Evolutionary conservation across 1,140 invertebrate genomes (phyloP).

Genomic region (Eupristina koningsbergeri): DNA sequence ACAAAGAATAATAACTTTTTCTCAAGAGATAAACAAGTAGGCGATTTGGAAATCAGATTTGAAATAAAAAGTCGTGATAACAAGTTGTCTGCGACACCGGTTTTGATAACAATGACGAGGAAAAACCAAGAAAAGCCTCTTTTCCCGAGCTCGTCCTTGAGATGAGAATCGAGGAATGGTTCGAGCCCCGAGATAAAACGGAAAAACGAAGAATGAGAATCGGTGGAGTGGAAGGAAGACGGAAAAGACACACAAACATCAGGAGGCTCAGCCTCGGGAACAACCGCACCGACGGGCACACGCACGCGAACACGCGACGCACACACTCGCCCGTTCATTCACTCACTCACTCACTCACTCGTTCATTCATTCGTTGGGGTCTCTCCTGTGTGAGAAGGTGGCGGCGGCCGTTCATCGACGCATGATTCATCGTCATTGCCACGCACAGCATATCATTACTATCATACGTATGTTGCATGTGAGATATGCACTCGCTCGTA

Average conservation of each 20-base stretch:
- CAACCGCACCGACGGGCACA: not conserved
- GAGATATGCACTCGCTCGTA: not conserved
- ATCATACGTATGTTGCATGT: not conserved
- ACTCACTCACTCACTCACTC: not conserved
- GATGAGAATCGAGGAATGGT: not conserved
- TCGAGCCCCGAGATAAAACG: not conserved
- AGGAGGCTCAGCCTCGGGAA: too few species aligned
- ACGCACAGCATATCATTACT: constrained; percentile 18
- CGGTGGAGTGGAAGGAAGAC: not conserved
- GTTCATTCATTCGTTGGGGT: constrained; percentile 41
- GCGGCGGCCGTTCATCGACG: constrained; percentile 40
- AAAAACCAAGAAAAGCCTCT: not conserved
- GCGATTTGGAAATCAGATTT: too few species aligned
- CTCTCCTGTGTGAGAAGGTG: constrained; percentile 11
- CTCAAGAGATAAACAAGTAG: too few species aligned
- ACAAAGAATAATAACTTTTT: too few species aligned
- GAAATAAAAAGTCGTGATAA: not conserved
- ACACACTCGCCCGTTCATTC: not conserved
- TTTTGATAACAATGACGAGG: not conserved
- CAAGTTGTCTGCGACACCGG: not conserved
- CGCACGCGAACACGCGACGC: not conserved
- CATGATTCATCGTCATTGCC: constrained; percentile 27
- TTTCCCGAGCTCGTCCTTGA: constrained; percentile 23
- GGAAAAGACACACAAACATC: too few species aligned
- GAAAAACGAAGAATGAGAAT: not conserved